These are phyloP conservation scores for Tetramorium alpestre DNA, from an alignment of 1,140 invertebrate genomes.

Conservation along the genomic window DNA sequence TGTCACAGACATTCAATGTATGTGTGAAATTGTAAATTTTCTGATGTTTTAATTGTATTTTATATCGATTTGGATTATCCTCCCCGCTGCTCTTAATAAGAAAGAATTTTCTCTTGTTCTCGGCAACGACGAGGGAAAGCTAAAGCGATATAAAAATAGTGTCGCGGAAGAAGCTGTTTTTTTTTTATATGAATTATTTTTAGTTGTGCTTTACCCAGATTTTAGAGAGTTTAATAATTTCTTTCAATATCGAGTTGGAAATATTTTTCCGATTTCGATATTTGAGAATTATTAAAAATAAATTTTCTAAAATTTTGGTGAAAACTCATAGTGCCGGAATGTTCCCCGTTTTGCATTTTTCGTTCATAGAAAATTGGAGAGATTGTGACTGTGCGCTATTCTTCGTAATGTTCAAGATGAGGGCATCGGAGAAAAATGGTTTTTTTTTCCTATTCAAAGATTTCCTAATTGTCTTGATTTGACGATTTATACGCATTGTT, in stretches of 20 bases:
- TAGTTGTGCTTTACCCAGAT: not conserved
- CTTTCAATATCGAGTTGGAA: not conserved
- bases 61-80: not conserved
- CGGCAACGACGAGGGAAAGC: not conserved
- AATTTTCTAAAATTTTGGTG: constrained; percentile 3
- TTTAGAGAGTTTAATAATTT: constrained; percentile 11
- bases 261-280: not conserved
- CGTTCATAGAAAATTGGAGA: not conserved
- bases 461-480: not conserved
- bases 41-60: not conserved
- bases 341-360: not conserved
- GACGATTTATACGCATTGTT: constrained; percentile 1
- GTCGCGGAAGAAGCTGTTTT: not conserved
- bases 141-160: constrained; percentile 9
- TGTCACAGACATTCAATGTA: not conserved
- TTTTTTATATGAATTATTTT: not conserved
- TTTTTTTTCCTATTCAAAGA: not conserved
- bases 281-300: not conserved
- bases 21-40: not conserved
- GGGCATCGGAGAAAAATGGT: not conserved
- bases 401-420: not conserved
- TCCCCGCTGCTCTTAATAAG: not conserved
- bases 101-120: not conserved
- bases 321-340: not conserved
- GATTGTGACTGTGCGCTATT: not conserved